Evolutionary conservation across 2,113 vertebrate species (phyloP), one percentile per base, ranked within the genome.

Genomic region (Trochalopteron elliotii): DNA sequence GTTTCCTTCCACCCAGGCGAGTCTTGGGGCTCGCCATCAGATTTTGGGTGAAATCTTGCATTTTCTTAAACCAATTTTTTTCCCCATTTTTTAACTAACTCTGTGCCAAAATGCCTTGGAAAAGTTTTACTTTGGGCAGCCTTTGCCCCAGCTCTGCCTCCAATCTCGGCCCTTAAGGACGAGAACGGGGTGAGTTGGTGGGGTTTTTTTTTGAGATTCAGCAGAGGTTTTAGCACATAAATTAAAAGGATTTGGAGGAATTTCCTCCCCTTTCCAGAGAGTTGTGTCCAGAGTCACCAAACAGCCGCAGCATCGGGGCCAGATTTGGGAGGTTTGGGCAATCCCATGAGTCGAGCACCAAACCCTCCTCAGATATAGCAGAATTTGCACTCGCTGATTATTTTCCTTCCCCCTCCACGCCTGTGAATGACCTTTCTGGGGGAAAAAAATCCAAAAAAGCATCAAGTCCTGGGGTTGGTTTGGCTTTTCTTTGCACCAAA

Each of bases 191-290:
- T 24, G 31, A 52, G 53, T n/a, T 71, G 65, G 12, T 4, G 25
- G 31, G 31, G 53, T 72, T 28, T 39, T 47, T 81, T 64, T 22
- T 50, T 68, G n/a, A 70, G 35, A 91, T 81, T 75, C 13, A 9
- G 25, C 1, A 78, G 39, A 76, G 39, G 1, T 52, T 95, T 91
- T 69, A 79, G 69, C 87, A 87, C 57, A 95, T 94, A 96, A 96
- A 94, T 97, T 90, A 94, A 96, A 93, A n/a, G 52, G 63, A 70
- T 60, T 49, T 71, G 65, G 42, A 88, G 74, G 40, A 47, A 81
- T 84, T 93, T 69, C 83, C 74, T 87, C 92, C 82, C 13, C 91
- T 96, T 76, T 87, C 24, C 87, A 71, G 30, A 6, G 59, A 74
- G 60, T 31, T 79, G 44, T 11, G 3, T 85, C 81, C 25, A 3